Percentiles rank a stretch among this genome's conserved stretches.
These are phyloP conservation scores for Meiosimyza platycephala DNA, from an alignment of 2,888 invertebrate genomes.

Conservation along the genomic window DNA sequence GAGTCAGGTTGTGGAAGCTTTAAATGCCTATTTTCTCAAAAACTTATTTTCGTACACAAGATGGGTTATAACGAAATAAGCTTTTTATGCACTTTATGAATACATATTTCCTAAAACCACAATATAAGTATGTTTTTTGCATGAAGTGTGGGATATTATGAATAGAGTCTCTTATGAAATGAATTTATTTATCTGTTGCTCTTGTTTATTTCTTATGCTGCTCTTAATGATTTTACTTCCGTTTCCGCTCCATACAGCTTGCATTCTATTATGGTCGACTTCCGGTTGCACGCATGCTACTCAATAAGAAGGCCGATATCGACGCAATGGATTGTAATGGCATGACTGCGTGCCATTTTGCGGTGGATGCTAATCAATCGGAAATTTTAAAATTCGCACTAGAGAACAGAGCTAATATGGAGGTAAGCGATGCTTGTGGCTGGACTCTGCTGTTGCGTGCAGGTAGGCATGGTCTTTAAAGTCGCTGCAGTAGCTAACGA, in stretches of 20 bases:
- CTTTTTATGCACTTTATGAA: too few species aligned
- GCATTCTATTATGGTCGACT: conserved; percentile 64
- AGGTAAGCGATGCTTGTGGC: conserved; percentile 60
- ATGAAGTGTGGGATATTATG: neutral
- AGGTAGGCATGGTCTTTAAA: conserved; percentile 49
- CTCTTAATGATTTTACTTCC: neutral
- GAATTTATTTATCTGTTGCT: neutral
- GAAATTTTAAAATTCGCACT: conserved; percentile 64
- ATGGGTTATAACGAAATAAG: too few species aligned
- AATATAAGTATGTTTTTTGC: too few species aligned
- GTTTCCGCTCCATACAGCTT: conserved; percentile 48
- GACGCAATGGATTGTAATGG: conserved; percentile 61
- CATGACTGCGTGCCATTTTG: conserved; percentile 65
- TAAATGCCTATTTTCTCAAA: too few species aligned
- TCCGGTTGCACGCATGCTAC: conserved; percentile 61
- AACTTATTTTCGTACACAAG: too few species aligned
- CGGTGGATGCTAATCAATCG: conserved; percentile 63
- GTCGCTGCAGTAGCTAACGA: neutral
- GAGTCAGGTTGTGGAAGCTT: too few species aligned
- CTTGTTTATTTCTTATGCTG: neutral
- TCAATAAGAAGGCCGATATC: conserved; percentile 64
- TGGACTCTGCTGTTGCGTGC: conserved; percentile 65
- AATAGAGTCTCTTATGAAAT: neutral
- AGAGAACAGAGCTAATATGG: conserved; percentile 62
- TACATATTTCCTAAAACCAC: too few species aligned